A percentile compares a stretch with the other conserved stretches of the same genome.
These are phyloP conservation scores for Perizoma affinitatum DNA, from an alignment of 2,888 invertebrate genomes.

Conservation along the genomic window DNA sequence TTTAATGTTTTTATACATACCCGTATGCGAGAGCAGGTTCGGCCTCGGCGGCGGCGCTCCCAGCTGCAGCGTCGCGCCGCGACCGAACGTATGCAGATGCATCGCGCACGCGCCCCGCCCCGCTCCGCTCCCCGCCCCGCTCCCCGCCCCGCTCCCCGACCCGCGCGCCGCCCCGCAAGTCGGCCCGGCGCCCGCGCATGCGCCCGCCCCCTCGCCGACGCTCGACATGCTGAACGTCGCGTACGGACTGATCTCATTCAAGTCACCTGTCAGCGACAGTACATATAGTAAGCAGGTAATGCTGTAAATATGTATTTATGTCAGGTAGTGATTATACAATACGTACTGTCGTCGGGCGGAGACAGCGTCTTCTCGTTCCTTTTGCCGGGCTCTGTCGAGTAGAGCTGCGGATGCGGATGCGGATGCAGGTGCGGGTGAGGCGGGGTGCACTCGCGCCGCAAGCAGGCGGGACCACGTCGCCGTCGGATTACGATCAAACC, in stretches of 20 bases:
- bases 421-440: conserved; percentile 30
- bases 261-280: conserved; percentile 60
- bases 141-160: not conserved
- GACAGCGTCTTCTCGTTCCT: conserved; percentile 56
- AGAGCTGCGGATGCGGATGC: conserved; percentile 49
- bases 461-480: conserved; percentile 19
- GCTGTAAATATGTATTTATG: no score
- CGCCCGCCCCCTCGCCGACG: conserved; percentile 56
- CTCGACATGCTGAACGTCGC: conserved; percentile 90
- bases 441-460: conserved; percentile 27
- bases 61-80: conserved; percentile 53
- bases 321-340: no score
- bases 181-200: conserved; percentile 58
- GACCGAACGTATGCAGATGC: conserved; percentile 62
- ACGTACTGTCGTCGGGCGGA: conserved; percentile 37
- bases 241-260: conserved; percentile 90
- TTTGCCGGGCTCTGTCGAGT: conserved; percentile 59
- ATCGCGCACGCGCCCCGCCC: conserved; percentile 65
- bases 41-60: conserved; percentile 65
- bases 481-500: no score
- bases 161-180: no score
- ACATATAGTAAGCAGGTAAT: no score
- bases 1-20: conserved; percentile 1
- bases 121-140: conserved; percentile 34
- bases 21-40: conserved; percentile 55